A percentile compares a stretch with the other conserved stretches of the same genome.
Evolutionary conservation across 2,888 invertebrate genomes (phyloP).

Genomic region (Meliscaeva auricollis): DNA sequence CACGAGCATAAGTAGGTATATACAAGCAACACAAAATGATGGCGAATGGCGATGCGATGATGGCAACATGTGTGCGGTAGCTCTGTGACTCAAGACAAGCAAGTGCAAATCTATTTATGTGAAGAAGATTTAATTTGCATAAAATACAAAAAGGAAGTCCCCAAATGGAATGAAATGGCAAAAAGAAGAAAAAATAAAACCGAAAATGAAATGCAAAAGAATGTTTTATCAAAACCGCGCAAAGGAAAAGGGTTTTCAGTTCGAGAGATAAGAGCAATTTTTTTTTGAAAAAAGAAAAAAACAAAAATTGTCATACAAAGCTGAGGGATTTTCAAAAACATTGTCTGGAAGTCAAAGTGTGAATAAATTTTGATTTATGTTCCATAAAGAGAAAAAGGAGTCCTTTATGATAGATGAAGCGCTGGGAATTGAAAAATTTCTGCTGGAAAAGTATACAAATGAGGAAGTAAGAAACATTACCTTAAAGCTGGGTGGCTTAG

Average conservation of each 20-base stretch:
- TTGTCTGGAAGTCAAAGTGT: constrained; percentile 50
- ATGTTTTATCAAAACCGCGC: constrained; percentile 6
- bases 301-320: constrained; percentile 46
- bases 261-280: constrained; percentile 36
- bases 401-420: constrained; percentile 9
- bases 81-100: constrained; percentile 52
- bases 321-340: constrained; percentile 27
- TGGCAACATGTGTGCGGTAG: constrained; percentile 24
- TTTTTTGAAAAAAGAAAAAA: not conserved
- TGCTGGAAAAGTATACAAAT: too few species aligned
- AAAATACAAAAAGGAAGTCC: constrained; percentile 54
- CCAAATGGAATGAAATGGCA: constrained; percentile 15
- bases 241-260: constrained; percentile 1
- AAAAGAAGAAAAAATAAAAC: not conserved
- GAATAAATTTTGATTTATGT: constrained; percentile 46
- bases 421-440: not conserved
- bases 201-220: constrained; percentile 29
- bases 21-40: constrained; percentile 5
- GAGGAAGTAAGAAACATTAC: too few species aligned
- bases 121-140: constrained; percentile 71
- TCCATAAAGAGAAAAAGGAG: not conserved
- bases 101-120: constrained; percentile 66
- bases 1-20: constrained; percentile 18
- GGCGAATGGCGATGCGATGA: not conserved
- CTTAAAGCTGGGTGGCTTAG: too few species aligned